Conservation (phyloP, 2,888 invertebrate species). For the Podabrus alpinus region DNA sequence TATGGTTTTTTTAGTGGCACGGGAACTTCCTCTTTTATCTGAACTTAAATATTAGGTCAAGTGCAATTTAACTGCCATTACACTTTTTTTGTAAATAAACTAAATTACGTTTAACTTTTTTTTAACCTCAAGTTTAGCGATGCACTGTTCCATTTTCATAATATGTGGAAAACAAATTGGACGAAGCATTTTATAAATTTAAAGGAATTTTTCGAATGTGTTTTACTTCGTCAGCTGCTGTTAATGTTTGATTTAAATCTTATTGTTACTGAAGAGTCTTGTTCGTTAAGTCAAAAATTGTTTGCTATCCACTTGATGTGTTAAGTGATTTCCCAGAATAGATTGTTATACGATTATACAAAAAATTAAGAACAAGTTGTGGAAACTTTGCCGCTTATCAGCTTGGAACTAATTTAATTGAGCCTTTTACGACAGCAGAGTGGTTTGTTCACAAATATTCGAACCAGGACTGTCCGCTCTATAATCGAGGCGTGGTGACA, state of each 20-base stretch:
- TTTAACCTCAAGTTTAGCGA: not conserved
- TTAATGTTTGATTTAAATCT: not conserved
- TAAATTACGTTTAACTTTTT: not conserved
- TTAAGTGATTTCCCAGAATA: not conserved
- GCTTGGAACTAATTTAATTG: no score
- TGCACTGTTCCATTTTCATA: not conserved
- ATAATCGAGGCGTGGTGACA: no score
- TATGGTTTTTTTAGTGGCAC: slow-evolving; percentile 3
- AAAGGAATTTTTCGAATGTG: not conserved
- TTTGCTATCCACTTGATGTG: not conserved
- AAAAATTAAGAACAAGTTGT: no score
- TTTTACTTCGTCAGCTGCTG: not conserved
- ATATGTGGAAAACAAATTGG: not conserved
- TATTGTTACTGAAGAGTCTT: not conserved
- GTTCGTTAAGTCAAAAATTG: not conserved
- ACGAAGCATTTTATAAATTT: not conserved
- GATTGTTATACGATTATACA: not conserved
- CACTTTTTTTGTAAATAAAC: not conserved
- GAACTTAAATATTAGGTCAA: slow-evolving; percentile 15
- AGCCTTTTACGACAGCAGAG: no score
- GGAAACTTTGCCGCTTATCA: no score
- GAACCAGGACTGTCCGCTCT: no score
- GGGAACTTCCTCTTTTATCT: slow-evolving; percentile 15
- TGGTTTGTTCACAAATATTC: no score
- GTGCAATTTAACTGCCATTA: slow-evolving; percentile 8